Conservation (phyloP, 2,888 invertebrate species). For the Drosophila neutralis region DNA sequence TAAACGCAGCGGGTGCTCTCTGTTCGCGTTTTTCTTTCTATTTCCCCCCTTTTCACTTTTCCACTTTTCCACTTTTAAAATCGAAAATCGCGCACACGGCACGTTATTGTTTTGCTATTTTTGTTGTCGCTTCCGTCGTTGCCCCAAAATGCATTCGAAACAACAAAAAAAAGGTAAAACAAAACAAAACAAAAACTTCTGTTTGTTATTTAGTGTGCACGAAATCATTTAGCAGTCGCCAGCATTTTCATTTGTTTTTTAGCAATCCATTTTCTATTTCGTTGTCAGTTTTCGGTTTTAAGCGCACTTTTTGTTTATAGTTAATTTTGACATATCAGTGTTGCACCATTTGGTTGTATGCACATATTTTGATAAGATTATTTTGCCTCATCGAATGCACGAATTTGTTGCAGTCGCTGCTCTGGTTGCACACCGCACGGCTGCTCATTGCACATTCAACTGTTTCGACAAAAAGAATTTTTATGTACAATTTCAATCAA, state of each 20-base stretch:
- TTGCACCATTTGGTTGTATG: conserved; percentile 45
- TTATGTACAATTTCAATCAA: conserved; percentile 66
- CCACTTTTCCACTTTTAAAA: conserved; percentile 26
- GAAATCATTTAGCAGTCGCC: conserved; percentile 64
- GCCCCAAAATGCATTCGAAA: conserved; percentile 42
- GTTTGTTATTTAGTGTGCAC: conserved; percentile 68
- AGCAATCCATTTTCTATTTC: conserved; percentile 11
- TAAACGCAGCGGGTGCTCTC: conserved; percentile 59
- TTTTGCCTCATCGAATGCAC: conserved; percentile 28
- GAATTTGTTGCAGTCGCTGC: conserved; percentile 8
- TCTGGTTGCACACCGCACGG: conserved; percentile 35
- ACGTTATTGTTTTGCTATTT: conserved; percentile 57
- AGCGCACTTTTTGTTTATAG: neutral
- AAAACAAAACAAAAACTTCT: conserved; percentile 37
- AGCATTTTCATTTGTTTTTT: conserved; percentile 49
- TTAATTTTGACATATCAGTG: conserved; percentile 64
- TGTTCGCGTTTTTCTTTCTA: conserved; percentile 2
- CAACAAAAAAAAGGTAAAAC: neutral
- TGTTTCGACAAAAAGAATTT: conserved; percentile 45
- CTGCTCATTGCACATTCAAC: conserved; percentile 63
- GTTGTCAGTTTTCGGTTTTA: conserved; percentile 17
- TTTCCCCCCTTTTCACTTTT: conserved; percentile 1
- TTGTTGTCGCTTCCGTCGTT: conserved; percentile 44
- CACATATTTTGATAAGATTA: conserved; percentile 44
- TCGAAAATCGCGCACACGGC: conserved; percentile 63